Percentiles rank a stretch among this genome's conserved stretches.
Conservation (phyloP, 2,888 invertebrate genomes). For the Lasioglossum leucozonium region DNA sequence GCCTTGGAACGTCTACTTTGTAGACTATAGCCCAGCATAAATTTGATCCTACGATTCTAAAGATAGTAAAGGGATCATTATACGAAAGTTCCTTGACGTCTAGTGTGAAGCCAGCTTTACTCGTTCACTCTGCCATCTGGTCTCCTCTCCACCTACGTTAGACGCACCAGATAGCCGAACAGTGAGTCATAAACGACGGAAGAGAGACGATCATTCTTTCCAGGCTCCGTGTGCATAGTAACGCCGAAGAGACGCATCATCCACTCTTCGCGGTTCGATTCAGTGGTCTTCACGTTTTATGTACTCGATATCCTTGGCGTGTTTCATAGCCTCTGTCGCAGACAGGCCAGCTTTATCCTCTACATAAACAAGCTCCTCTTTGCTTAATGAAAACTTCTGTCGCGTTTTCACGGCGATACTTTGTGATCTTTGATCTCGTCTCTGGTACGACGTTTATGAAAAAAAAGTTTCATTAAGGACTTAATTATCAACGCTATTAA, state of each 20-base stretch:
- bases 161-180: constrained; percentile 54
- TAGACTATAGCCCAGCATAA: neutral
- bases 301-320: neutral
- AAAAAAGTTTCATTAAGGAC: neutral
- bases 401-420: neutral
- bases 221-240: constrained; percentile 10
- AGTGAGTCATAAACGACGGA: constrained; percentile 62
- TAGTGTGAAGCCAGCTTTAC: constrained; percentile 30
- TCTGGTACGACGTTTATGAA: neutral
- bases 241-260: constrained; percentile 12
- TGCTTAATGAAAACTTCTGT: neutral
- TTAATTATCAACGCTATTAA: neutral
- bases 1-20: neutral
- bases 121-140: constrained; percentile 30
- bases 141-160: constrained; percentile 36
- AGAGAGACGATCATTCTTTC: constrained; percentile 55
- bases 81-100: neutral
- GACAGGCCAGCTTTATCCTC: neutral
- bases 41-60: neutral
- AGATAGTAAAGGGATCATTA: neutral
- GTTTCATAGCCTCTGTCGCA: neutral
- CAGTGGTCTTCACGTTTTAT: neutral
- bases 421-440: neutral
- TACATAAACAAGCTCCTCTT: neutral
- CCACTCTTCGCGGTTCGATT: constrained; percentile 26